Conservation (phyloP, 2,113 vertebrate genomes). For the Lophius piscatorius region DNA sequence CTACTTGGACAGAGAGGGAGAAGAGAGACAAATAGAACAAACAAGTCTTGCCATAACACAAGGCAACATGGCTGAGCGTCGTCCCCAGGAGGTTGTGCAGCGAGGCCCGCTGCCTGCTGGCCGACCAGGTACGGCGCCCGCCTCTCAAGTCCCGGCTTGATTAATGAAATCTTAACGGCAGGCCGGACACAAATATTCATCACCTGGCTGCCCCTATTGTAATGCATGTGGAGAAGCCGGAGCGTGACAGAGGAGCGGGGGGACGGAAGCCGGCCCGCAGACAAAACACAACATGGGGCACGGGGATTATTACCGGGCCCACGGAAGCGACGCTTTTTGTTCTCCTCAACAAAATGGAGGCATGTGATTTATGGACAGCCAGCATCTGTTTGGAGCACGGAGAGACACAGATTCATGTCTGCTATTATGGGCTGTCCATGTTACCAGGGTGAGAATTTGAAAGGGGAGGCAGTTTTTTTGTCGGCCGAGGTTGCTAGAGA, state of each 20-base stretch:
- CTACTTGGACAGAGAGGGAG: slow-evolving; percentile 43
- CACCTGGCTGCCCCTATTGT: slow-evolving; percentile 80
- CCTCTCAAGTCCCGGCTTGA: slow-evolving; percentile 73
- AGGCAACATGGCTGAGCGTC: slow-evolving; percentile 66
- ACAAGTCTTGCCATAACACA: slow-evolving; percentile 69
- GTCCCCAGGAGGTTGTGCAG: slow-evolving; percentile 70
- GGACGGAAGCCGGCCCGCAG: slow-evolving; percentile 72
- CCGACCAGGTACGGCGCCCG: slow-evolving; percentile 69
- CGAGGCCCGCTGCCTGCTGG: slow-evolving; percentile 75
- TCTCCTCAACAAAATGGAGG: slow-evolving; percentile 79
- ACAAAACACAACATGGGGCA: slow-evolving; percentile 79
- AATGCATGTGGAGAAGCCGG: slow-evolving; percentile 74
- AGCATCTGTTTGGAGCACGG: slow-evolving; percentile 77
- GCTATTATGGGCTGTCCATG: slow-evolving; percentile 80
- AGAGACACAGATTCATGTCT: slow-evolving; percentile 80
- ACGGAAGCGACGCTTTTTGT: slow-evolving; percentile 76
- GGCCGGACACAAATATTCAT: slow-evolving; percentile 83
- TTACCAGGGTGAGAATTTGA: slow-evolving; percentile 71
- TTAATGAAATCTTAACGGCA: slow-evolving; percentile 81
- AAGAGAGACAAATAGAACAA: slow-evolving; percentile 64
- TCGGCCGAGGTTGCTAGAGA: too few species aligned
- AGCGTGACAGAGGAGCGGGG: slow-evolving; percentile 78
- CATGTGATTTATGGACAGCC: slow-evolving; percentile 81
- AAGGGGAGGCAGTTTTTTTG: slow-evolving; percentile 19
- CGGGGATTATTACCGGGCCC: slow-evolving; percentile 75